Evolutionary conservation across 2,888 invertebrate species (phyloP), one percentile per base, ranked within the genome.

Genomic region (Sinohyriopsis cumingii): DNA sequence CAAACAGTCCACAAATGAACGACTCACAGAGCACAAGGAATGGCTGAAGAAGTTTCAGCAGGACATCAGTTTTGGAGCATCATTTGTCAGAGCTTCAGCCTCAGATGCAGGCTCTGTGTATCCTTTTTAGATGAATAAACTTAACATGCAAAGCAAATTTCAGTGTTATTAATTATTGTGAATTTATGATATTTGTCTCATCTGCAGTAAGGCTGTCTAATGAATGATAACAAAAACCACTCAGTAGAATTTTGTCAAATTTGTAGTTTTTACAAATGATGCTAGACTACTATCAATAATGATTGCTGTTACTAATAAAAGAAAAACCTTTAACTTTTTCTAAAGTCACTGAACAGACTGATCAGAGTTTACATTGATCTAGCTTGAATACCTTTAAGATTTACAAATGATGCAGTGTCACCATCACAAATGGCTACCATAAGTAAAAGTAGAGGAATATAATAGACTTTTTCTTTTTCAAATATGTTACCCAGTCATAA

Each of bases 21-120:
- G 80, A 71, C 75, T 87, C 24, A 75, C 78, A 5, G 84, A 86
- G 68, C 86, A 86, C 74, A 82, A 82, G 67, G 83, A 85, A 53
- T 87, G 87, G 87, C 73, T 87, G 65, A 77, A 78, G 45, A 80
- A 78, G 61, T 84, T 84, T 67, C 82, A 82, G 59, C 81, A 82
- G 45, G 82, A 81, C 54, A 65, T 79, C 45, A 82, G 80, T 71
- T 80, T 82, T 60, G 78, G 81, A 20, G 73, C 75, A 1, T 79
- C 79, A 5, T 75, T 63, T 62, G 67, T 79, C 5, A 77, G 72
- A 55, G 70, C 75, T 7, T 78, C 77, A 5, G 79, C 72, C 1
- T 84, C 84, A 20, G 85, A 86, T 62, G 76, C 81, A 3, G 83
- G 79, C 66, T 85, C 86, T 62, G 71, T 84, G 86, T 86, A 86